A percentile compares a stretch with the other conserved stretches of the same genome.
These are phyloP conservation scores for Pangasius krempfi DNA, from an alignment of 2,797 vertebrate species.

Conservation along the genomic window DNA sequence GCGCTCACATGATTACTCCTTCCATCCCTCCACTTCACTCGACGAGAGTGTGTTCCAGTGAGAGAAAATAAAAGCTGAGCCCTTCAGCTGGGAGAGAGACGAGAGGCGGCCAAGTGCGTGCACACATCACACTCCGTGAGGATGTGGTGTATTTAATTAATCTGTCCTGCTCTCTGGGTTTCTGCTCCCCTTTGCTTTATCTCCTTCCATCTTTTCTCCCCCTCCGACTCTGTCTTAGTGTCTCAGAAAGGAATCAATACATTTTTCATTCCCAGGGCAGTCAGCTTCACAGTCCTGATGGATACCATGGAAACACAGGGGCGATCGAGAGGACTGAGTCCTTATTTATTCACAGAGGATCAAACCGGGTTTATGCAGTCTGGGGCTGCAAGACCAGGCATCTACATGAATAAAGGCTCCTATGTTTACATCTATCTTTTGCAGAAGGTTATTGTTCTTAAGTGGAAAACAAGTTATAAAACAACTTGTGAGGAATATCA, in stretches of 20 bases:
- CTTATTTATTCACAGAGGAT: slow-evolving; percentile 46
- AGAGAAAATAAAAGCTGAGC: slow-evolving; percentile 35
- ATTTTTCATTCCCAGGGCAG: slow-evolving; percentile 45
- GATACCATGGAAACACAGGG: slow-evolving; percentile 55
- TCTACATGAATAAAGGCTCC: slow-evolving; percentile 12
- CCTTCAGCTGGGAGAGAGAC: slow-evolving; percentile 10
- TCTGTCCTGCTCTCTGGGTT: slow-evolving; percentile 3
- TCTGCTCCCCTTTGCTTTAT: not conserved
- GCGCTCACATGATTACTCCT: slow-evolving; percentile 40
- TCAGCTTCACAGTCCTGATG: slow-evolving; percentile 42
- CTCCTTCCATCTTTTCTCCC: not conserved
- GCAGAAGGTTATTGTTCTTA: slow-evolving; percentile 11
- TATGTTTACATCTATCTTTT: not conserved
- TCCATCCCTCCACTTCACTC: slow-evolving; percentile 41
- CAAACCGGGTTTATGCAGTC: slow-evolving; percentile 39
- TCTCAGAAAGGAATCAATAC: slow-evolving; percentile 45
- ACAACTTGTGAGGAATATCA: not conserved
- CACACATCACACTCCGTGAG: slow-evolving; percentile 7
- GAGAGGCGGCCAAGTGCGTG: not conserved
- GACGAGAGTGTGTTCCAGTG: slow-evolving; percentile 25
- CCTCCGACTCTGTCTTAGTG: not conserved
- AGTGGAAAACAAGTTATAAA: slow-evolving; percentile 18
- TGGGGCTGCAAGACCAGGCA: slow-evolving; percentile 4
- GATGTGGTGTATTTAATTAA: slow-evolving; percentile 40
- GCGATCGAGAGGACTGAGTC: slow-evolving; percentile 32